These are phyloP conservation scores for Pseudomyrmex sp. DNA, from an alignment of 1,140 invertebrate species.

Conservation along the genomic window DNA sequence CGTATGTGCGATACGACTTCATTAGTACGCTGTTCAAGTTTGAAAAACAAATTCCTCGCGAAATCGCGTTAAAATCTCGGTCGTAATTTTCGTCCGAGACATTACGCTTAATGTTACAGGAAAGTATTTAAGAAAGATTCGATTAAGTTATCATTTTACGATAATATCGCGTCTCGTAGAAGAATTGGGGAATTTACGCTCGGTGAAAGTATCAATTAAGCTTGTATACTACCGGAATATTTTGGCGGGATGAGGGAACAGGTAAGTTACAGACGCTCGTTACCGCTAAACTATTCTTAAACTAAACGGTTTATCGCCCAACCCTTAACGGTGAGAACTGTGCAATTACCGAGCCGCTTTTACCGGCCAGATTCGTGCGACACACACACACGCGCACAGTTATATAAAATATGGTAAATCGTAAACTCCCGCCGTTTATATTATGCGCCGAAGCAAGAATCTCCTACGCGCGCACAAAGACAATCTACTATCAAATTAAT, in stretches of 20 bases:
- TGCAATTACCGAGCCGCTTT: constrained; percentile 56
- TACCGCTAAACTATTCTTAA: constrained; percentile 63
- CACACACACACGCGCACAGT: no score
- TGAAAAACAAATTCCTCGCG: not conserved
- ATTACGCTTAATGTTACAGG: constrained; percentile 22
- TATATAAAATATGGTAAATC: constrained; percentile 65
- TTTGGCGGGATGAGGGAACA: constrained; percentile 58
- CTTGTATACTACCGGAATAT: constrained; percentile 48
- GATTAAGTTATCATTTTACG: constrained; percentile 52
- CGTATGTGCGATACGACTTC: not conserved
- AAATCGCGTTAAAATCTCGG: not conserved
- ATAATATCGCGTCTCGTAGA: constrained; percentile 13
- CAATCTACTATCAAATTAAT: constrained; percentile 67
- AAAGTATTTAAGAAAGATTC: constrained; percentile 25
- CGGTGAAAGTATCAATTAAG: constrained; percentile 37
- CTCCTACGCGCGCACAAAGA: constrained; percentile 48
- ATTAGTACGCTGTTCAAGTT: not conserved
- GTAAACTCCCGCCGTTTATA: constrained; percentile 66
- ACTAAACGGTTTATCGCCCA: constrained; percentile 60
- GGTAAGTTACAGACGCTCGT: constrained; percentile 60
- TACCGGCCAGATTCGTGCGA: constrained; percentile 48
- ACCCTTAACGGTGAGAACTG: constrained; percentile 36
- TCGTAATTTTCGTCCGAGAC: constrained; percentile 16
- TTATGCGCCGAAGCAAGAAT: constrained; percentile 54
- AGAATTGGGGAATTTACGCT: constrained; percentile 35